Percentiles rank a stretch among this genome's conserved stretches.
These are phyloP conservation scores for Vanessa atalanta DNA, from an alignment of 1,140 invertebrate genomes.

Conservation along the genomic window DNA sequence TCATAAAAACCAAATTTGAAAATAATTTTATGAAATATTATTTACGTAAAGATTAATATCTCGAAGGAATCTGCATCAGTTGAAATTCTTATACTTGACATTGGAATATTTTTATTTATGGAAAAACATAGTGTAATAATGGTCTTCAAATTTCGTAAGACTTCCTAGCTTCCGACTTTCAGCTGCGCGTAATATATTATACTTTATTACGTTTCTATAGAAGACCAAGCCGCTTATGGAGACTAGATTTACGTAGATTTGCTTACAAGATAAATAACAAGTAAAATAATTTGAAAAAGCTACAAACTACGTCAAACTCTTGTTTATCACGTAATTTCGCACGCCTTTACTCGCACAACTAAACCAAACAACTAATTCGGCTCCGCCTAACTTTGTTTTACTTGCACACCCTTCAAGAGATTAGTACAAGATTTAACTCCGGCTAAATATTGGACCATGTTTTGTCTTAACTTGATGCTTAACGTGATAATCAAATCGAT, in stretches of 20 bases:
- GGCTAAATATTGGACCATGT: not conserved
- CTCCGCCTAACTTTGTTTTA: not conserved
- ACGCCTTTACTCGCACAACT: not conserved
- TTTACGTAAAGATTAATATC: too few relatives aligned
- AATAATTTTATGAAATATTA: too few relatives aligned
- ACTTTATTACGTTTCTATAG: not conserved
- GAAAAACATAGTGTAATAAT: too few relatives aligned
- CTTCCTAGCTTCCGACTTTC: too few relatives aligned
- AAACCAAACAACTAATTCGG: slow-evolving; percentile 4
- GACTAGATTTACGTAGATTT: not conserved
- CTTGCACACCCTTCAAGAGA: not conserved
- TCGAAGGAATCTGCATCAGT: too few relatives aligned
- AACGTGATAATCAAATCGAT: not conserved
- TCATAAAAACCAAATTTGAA: too few relatives aligned
- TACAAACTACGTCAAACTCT: not conserved
- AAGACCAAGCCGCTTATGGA: not conserved
- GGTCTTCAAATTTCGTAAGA: too few relatives aligned
- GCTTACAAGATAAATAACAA: slow-evolving; percentile 1
- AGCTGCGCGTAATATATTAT: too few relatives aligned
- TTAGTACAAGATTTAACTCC: not conserved
- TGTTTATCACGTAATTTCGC: slow-evolving; percentile 6
- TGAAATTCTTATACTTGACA: too few relatives aligned
- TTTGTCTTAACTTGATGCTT: not conserved
- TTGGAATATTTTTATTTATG: too few relatives aligned
- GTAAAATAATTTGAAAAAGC: not conserved